Conservation (phyloP, 2,113 vertebrate species). For the Terrapene triunguis region DNA sequence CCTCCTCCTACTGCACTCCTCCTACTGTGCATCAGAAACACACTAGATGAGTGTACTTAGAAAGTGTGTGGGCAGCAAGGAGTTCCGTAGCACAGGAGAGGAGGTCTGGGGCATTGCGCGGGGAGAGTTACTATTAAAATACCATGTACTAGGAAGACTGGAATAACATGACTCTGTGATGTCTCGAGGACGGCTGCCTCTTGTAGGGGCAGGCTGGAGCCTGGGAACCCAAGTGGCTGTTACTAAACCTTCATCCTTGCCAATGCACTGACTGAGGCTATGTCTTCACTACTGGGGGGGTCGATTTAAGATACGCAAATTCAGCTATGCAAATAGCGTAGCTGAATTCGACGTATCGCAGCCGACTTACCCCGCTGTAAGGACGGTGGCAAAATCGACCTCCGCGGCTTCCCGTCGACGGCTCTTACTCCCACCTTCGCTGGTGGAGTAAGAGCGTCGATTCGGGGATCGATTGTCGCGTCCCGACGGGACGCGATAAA, state of each 20-base stretch:
- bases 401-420: too few species aligned
- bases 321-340: too few species aligned
- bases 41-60: background rate
- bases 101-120: background rate
- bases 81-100: background rate
- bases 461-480: too few species aligned
- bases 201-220: background rate
- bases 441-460: too few species aligned
- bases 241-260: background rate
- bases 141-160: background rate
- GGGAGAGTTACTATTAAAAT: background rate
- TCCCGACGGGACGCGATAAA: too few species aligned
- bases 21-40: background rate
- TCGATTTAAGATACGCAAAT: too few species aligned
- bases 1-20: background rate
- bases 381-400: too few species aligned
- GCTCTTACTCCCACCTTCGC: too few species aligned
- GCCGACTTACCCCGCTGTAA: too few species aligned
- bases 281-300: too few species aligned
- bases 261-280: background rate
- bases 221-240: background rate
- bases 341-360: too few species aligned
- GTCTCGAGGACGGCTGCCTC: background rate
- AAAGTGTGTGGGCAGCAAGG: fast-evolving
- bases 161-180: background rate